A percentile compares a stretch with the other conserved stretches of the same genome.
Conservation (phyloP, 92 coral and sea anemone genomes). For the Porites divaricata region DNA sequence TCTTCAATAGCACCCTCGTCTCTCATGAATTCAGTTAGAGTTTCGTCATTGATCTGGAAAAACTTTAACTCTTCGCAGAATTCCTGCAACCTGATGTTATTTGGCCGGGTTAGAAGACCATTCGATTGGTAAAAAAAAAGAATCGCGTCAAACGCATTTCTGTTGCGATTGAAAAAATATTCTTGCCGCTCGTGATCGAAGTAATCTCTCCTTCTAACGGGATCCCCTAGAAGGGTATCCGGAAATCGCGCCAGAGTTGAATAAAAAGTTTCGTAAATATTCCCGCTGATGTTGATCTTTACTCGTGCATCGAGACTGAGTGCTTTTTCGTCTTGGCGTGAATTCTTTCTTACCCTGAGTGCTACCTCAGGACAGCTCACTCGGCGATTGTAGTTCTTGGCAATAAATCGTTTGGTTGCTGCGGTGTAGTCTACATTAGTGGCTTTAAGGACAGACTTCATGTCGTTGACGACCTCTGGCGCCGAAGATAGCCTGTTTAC, state of each 20-base stretch:
- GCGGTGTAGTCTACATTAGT: constrained; percentile 19
- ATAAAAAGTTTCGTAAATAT: constrained; percentile 82
- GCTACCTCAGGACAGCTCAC: constrained; percentile 37
- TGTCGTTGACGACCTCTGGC: constrained; percentile 9
- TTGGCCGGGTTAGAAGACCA: constrained; percentile 89
- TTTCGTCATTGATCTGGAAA: constrained; percentile 82
- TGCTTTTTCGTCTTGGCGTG: background rate
- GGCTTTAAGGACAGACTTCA: constrained; percentile 73
- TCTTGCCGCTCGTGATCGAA: constrained; percentile 76
- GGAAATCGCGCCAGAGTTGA: constrained; percentile 88
- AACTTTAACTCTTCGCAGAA: constrained; percentile 85
- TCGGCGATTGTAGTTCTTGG: constrained; percentile 36
- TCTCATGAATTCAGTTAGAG: constrained; percentile 59
- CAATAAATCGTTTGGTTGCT: constrained; percentile 14
- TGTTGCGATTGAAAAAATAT: constrained; percentile 87
- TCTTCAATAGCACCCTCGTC: constrained; percentile 74
- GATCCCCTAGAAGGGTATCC: constrained; percentile 82
- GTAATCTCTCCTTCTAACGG: constrained; percentile 67
- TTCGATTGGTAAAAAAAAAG: constrained; percentile 92
- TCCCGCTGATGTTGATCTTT: constrained; percentile 85
- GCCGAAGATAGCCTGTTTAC: constrained; percentile 11
- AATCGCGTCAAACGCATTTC: constrained; percentile 92
- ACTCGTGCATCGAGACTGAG: constrained; percentile 42
- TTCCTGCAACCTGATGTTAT: constrained; percentile 78
- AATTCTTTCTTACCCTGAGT: background rate